Evolutionary conservation across 2,888 invertebrate genomes (phyloP), one percentile per base, ranked within the genome.

Genomic region (Tipula helvola): DNA sequence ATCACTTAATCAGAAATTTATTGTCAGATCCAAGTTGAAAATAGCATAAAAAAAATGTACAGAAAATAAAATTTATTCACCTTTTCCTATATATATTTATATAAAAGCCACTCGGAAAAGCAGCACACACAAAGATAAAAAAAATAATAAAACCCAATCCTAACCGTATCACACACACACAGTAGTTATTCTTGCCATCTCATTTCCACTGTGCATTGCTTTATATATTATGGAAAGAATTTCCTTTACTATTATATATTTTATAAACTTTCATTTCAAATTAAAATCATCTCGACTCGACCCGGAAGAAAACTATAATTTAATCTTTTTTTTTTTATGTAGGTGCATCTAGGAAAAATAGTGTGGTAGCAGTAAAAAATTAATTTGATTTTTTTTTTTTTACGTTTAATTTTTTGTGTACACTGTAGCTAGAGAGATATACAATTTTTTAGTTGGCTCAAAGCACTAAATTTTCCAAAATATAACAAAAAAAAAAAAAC

Each of bases 221-320:
- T 13, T 44, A 44, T 3, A 28, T 28, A 28, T 28, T 28, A 44
- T 44, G 44, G 44, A 10, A 44, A 44, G 44, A 5, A 44, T 10
- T 52, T n/a, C n/a, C 52, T 44, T 10, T 10, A n/a, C n/a, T 13
- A 52, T 52, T 52, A 52, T 52, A 52, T 2, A n/a, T 10, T 3
- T 44, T 44, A 44, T 44, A 44, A 28, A 71, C 71, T 71, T 71
- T 71, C 18, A 71, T 71, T 71, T 71, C 71, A 28, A 71, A 71
- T 71, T 71, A 71, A 71, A 71, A 71, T 71, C 71, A 71, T 71
- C 71, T 71, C 71, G 71, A 71, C 71, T 71, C 71, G 71, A 71
- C 71, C 28, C 28, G 28, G 28, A 71, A 28, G 28, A 71, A 71
- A 71, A 71, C 71, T 71, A 71, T 71, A 18, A 71, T 71, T 71